Evolutionary conservation across 2,888 invertebrate genomes (phyloP), one percentile per base, ranked within the genome.

Genomic region (Azorinus chamasolen): DNA sequence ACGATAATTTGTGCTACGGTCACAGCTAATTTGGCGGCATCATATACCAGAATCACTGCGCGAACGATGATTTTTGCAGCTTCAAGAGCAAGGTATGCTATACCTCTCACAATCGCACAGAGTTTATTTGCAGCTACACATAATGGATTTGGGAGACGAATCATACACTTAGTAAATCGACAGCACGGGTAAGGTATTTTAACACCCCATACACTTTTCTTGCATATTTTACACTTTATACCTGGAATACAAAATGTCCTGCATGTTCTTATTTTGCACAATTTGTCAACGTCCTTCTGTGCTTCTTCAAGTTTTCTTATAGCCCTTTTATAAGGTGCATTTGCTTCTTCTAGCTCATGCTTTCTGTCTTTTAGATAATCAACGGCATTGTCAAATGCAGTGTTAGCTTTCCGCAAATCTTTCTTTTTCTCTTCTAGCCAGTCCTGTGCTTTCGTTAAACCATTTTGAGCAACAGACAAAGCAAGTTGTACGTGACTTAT

Each of bases 31-130:
- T 84, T 83, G 12, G 82, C 84, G 14, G 27, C 65, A 64, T 84
- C 84, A 8, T 78, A 61, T 16, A 71, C 76, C 22, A 74, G 1
- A 71, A 84, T 78, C 1, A 80, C 79, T 43, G 50, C 37, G 27
- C 62, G 27, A 24, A 82, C 79, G 45, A 66, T 61, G 6, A 80
- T 16, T 32, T 82, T 82, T 5, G 82, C 84, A n/a, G 50, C 72
- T 70, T 82, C 84, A 4, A 84, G 48, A 43, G 71, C 84, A n/a
- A 50, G 57, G 45, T 80, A 84, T 12, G 84, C 82, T 1, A 74
- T n/a, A 6, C 18, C 54, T 37, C 84, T 46, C 2, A 84, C 18
- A 18, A 41, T 70, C n/a, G 53, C 51, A 51, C 84, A 84, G 1
- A 24, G 59, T 8, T 65, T 12, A 63, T 84, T 84, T 1, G 48